Percentiles rank a stretch among this genome's conserved stretches.
Evolutionary conservation across 2,888 invertebrate species (phyloP).

Genomic region (Latrodectus elegans): DNA sequence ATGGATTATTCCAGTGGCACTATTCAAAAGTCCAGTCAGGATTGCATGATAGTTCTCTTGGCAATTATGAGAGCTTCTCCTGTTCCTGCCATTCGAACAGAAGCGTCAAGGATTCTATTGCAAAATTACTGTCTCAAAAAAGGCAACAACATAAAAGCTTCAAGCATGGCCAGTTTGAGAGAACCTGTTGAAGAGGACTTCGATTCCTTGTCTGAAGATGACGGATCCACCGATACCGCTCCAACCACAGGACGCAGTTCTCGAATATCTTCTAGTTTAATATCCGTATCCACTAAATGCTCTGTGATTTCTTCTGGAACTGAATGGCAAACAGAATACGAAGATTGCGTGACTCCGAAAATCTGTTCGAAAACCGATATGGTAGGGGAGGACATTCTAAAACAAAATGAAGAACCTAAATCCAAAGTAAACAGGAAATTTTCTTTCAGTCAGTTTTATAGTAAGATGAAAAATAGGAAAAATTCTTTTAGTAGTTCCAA

Average conservation of each 20-base stretch:
- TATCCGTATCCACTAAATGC: neutral
- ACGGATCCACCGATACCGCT: neutral
- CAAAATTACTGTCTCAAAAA: neutral
- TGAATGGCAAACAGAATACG: neutral
- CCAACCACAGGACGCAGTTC: neutral
- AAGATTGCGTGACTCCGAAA: neutral
- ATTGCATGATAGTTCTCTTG: conserved; percentile 15
- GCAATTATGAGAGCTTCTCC: conserved; percentile 27
- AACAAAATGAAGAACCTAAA: no score
- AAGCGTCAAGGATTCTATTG: neutral
- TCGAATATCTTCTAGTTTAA: neutral
- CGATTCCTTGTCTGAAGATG: neutral
- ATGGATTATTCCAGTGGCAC: neutral
- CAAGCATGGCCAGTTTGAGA: neutral
- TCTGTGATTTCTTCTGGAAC: neutral
- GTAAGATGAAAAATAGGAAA: no score
- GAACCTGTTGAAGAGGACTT: conserved; percentile 3
- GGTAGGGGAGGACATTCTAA: no score
- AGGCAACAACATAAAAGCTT: neutral
- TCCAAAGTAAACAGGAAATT: no score
- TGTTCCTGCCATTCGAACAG: neutral
- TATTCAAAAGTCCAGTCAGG: neutral
- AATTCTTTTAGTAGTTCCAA: no score
- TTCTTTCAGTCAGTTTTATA: no score
- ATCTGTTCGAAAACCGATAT: no score